A percentile compares a stretch with the other conserved stretches of the same genome.
Conservation (phyloP, 2,888 invertebrate genomes). For the Platypus cylindrus region DNA sequence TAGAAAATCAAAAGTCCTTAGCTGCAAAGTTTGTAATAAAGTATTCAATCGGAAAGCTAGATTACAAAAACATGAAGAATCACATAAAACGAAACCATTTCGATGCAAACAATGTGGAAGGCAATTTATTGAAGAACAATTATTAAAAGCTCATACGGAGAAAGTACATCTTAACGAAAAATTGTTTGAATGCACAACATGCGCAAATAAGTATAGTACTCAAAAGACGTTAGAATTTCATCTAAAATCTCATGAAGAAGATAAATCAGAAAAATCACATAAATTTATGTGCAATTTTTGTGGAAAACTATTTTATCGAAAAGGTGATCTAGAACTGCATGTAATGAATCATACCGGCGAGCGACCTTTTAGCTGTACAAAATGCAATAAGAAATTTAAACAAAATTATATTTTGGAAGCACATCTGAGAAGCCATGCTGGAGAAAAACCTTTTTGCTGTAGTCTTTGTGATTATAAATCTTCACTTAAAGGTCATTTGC, state of each 20-base stretch:
- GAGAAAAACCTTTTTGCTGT: constrained; percentile 13
- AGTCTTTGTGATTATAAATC: constrained; percentile 10
- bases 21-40: no score
- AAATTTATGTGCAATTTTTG: constrained; percentile 15
- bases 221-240: constrained; percentile 12
- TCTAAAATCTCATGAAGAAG: constrained; percentile 10
- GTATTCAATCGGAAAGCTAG: no score
- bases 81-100: no score
- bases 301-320: constrained; percentile 13
- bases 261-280: constrained; percentile 7
- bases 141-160: constrained; percentile 8
- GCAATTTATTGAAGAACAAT: constrained; percentile 8
- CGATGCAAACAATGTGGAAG: constrained; percentile 11
- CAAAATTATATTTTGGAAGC: constrained; percentile 13
- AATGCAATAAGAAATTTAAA: constrained; percentile 13
- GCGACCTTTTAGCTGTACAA: constrained; percentile 11
- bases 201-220: constrained; percentile 11
- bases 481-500: constrained; percentile 8
- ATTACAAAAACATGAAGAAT: no score
- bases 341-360: constrained; percentile 14
- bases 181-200: constrained; percentile 8
- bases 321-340: constrained; percentile 12
- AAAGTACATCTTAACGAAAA: constrained; percentile 12
- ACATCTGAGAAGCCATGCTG: constrained; percentile 12
- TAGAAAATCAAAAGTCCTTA: no score